A percentile compares a stretch with the other conserved stretches of the same genome.
Conservation (phyloP, 2,797 vertebrate genomes). For the Xiphophorus birchmanni region DNA sequence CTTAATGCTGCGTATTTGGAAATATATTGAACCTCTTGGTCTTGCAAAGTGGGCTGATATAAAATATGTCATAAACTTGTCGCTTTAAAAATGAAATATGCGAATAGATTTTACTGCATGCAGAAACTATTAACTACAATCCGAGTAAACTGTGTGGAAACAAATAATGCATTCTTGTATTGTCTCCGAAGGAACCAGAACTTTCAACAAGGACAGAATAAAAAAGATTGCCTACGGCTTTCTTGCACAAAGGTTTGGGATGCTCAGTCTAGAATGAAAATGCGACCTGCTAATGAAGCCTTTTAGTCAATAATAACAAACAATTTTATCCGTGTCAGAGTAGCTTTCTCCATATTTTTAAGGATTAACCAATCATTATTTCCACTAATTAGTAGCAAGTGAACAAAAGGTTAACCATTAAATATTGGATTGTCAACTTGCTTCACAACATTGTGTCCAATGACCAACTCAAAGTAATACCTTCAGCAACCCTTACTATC, state of each 20-base stretch:
- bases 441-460: conserved; percentile 10
- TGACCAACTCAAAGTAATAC: conserved; percentile 12
- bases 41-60: neutral
- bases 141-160: neutral
- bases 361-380: conserved; percentile 1
- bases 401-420: conserved; percentile 19
- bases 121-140: neutral
- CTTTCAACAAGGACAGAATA: neutral
- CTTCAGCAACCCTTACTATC: conserved; percentile 24
- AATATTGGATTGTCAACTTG: conserved; percentile 15
- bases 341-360: neutral
- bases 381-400: neutral
- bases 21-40: neutral
- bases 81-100: neutral
- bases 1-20: neutral
- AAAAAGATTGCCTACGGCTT: neutral
- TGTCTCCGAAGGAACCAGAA: neutral
- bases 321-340: neutral
- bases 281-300: neutral
- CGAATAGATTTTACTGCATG: neutral
- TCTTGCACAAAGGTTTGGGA: neutral
- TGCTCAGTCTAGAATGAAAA: neutral
- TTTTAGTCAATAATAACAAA: neutral
- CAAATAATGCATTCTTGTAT: neutral
- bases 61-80: neutral